Conservation (phyloP, 2,113 vertebrate genomes). For the Arizona elegans region DNA sequence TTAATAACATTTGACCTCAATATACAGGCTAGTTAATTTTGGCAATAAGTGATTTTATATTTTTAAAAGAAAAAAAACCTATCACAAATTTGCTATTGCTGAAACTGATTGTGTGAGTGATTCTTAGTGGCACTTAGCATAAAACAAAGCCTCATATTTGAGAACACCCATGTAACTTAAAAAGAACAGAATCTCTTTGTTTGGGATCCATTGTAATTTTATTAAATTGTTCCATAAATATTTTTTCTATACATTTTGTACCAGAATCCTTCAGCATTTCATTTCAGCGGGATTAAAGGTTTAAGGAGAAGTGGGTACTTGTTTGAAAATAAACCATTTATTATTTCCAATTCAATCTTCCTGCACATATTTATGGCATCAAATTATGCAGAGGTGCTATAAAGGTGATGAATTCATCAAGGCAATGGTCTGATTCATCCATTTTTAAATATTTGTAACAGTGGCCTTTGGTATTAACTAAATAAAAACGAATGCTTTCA, state of each 20-base stretch:
- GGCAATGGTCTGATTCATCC: conserved; percentile 40
- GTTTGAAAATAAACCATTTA: conserved; percentile 53
- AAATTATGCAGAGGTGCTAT: conserved; percentile 35
- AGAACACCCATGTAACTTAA: neutral
- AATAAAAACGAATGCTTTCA: conserved; percentile 48
- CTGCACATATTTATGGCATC: conserved; percentile 50
- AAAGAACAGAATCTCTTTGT: neutral
- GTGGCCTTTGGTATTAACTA: conserved; percentile 23
- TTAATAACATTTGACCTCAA: neutral
- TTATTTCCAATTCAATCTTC: conserved; percentile 53
- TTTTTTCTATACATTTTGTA: conserved; percentile 29
- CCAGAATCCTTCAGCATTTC: conserved; percentile 42
- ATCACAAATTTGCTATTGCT: neutral
- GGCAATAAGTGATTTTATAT: neutral
- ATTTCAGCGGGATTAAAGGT: conserved; percentile 56
- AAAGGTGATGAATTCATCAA: conserved; percentile 48
- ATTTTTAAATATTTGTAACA: conserved; percentile 59
- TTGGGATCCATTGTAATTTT: conserved; percentile 20
- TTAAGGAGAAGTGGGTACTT: conserved; percentile 50
- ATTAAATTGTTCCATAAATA: conserved; percentile 33
- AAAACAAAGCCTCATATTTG: neutral
- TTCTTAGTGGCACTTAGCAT: neutral
- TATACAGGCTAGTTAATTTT: neutral
- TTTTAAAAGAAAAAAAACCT: neutral
- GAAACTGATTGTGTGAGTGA: neutral